Conservation (phyloP, 2,888 invertebrate genomes). For the Brassicogethes aeneus region DNA sequence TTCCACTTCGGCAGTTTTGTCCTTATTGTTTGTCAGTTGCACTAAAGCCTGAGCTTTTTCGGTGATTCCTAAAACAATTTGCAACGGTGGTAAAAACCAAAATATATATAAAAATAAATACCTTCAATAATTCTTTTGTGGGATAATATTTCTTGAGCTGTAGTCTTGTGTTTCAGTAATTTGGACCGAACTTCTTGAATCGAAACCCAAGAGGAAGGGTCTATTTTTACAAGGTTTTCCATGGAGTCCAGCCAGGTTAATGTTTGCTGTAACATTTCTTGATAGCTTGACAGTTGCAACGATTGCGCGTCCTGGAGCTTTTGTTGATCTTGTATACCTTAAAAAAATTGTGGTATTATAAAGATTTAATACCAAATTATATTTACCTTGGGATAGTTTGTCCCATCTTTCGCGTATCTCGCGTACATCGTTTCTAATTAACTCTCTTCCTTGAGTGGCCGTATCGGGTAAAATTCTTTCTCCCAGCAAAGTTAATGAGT, state of each 20-base stretch:
- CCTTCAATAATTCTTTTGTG: constrained; percentile 85
- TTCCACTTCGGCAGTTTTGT: constrained; percentile 54
- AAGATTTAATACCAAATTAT: too few relatives aligned
- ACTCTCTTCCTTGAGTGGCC: constrained; percentile 83
- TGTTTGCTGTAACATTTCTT: constrained; percentile 76
- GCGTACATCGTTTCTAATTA: constrained; percentile 76
- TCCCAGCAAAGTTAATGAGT: constrained; percentile 64
- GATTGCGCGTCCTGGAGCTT: constrained; percentile 77
- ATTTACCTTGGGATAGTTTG: constrained; percentile 62
- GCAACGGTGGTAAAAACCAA: constrained; percentile 1
- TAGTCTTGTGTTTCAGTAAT: constrained; percentile 74
- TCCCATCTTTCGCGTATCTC: constrained; percentile 82
- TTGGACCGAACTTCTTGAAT: constrained; percentile 80
- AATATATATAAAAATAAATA: constrained; percentile 11
- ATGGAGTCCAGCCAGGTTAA: constrained; percentile 79
- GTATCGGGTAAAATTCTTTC: constrained; percentile 91
- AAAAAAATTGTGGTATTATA: too few relatives aligned
- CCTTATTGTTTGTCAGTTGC: constrained; percentile 49
- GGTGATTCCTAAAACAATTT: constrained; percentile 48
- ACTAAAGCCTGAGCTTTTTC: constrained; percentile 75
- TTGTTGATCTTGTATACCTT: constrained; percentile 65
- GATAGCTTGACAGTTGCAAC: constrained; percentile 75
- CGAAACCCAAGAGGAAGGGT: constrained; percentile 62
- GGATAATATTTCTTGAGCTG: constrained; percentile 80
- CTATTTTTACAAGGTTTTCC: constrained; percentile 69